phyloP scores from a whole-genome alignment of 2,797 vertebrate species.

The Heliangelus exortis region DNA sequence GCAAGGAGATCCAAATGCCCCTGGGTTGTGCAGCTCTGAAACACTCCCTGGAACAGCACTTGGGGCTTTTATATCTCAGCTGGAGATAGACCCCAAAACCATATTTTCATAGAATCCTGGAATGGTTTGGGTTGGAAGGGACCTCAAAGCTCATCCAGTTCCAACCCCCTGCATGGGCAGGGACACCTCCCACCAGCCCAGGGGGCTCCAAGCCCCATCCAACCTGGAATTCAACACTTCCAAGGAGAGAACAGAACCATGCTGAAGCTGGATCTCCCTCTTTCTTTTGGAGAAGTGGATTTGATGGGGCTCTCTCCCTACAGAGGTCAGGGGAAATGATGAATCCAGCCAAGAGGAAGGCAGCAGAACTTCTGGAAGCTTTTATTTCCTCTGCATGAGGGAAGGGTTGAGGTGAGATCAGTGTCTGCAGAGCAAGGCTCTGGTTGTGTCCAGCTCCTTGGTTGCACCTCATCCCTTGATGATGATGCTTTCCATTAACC shows the following conservation, averaged over 20 bases:
- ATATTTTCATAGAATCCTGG: too few relatives aligned
- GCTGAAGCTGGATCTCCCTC: background rate
- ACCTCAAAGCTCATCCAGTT: too few relatives aligned
- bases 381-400: background rate
- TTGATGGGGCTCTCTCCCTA: background rate
- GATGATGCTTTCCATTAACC: fast-evolving
- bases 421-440: background rate
- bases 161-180: too few relatives aligned
- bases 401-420: background rate
- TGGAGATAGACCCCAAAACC: too few relatives aligned
- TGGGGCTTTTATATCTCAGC: too few relatives aligned
- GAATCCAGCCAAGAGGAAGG: background rate
- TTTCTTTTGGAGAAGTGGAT: background rate
- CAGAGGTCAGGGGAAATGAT: background rate
- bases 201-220: too few relatives aligned
- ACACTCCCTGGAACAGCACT: too few relatives aligned
- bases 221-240: too few relatives aligned
- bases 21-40: too few relatives aligned
- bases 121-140: too few relatives aligned
- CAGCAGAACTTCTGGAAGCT: background rate
- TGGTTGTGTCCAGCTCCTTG: background rate
- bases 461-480: background rate
- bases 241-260: background rate
- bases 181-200: too few relatives aligned
- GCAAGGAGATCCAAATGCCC: too few relatives aligned